These are phyloP conservation scores for Eulacestoma nigropectus DNA, from an alignment of 2,113 vertebrate species.

Conservation along the genomic window DNA sequence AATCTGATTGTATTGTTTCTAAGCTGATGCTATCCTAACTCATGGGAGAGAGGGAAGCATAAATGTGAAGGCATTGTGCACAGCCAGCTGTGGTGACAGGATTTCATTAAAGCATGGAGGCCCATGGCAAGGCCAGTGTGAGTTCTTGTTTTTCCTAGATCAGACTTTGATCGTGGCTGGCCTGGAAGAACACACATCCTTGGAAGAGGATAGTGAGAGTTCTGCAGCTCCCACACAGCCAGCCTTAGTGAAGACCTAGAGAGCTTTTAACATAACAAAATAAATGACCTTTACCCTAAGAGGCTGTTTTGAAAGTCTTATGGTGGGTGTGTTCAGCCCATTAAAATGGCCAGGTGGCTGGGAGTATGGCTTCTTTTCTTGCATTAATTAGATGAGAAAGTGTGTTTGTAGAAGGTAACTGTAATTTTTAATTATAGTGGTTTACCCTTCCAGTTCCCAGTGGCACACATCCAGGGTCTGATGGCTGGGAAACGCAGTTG, in stretches of 20 bases:
- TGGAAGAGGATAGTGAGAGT: neutral
- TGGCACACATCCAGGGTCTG: neutral
- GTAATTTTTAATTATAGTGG: neutral
- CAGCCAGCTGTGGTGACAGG: neutral
- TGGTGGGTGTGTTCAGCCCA: neutral
- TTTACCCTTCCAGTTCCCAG: slow-evolving; percentile 1
- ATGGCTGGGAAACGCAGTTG: neutral
- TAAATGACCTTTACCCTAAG: neutral
- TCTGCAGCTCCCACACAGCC: neutral
- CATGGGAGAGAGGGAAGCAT: neutral
- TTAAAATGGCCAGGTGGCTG: neutral
- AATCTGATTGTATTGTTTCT: neutral
- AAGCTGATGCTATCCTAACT: neutral
- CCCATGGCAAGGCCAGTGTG: neutral
- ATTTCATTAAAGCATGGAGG: neutral
- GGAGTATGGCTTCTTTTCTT: neutral
- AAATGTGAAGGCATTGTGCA: neutral
- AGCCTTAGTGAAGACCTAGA: neutral
- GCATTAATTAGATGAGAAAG: neutral
- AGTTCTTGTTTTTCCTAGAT: neutral
- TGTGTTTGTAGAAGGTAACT: neutral
- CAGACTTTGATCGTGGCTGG: neutral
- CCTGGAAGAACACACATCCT: neutral
- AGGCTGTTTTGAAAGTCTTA: neutral
- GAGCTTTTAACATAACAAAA: neutral